Evolutionary conservation across 2,113 vertebrate species (phyloP).

Genomic region (Bujurquina vittata): DNA sequence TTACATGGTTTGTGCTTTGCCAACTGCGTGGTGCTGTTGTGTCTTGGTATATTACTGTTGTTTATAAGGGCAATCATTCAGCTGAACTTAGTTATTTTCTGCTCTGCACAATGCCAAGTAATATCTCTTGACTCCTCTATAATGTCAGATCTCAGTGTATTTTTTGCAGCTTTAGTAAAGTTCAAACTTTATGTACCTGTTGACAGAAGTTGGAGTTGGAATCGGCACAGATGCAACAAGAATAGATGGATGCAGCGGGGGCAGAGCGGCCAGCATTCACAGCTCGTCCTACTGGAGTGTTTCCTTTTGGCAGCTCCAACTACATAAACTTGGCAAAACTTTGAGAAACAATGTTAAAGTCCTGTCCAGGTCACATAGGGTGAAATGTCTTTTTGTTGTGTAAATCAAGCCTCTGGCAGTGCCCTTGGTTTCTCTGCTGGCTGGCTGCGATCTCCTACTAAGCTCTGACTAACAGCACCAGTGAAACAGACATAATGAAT

Average conservation of each 20-base stretch:
- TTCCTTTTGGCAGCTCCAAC: constrained; percentile 29
- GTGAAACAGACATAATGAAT: constrained; percentile 67
- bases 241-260: neutral
- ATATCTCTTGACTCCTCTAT: neutral
- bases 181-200: constrained; percentile 23
- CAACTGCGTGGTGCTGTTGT: neutral
- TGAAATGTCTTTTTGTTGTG: constrained; percentile 62
- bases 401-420: constrained; percentile 62
- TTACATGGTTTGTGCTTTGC: constrained; percentile 26
- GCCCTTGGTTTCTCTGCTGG: constrained; percentile 51
- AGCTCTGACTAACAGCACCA: constrained; percentile 45
- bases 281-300: constrained; percentile 15
- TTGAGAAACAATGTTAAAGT: constrained; percentile 46
- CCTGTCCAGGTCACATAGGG: constrained; percentile 43
- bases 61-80: constrained; percentile 33
- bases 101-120: neutral
- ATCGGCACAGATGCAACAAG: neutral
- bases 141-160: neutral
- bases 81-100: constrained; percentile 15
- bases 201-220: neutral
- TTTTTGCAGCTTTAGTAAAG: neutral
- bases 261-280: constrained; percentile 2
- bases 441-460: constrained; percentile 60
- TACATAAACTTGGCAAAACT: constrained; percentile 59
- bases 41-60: neutral